Base-by-base conservation (phyloP, 2,888 invertebrate genomes). In the Lasioglossum calceatum region DNA sequence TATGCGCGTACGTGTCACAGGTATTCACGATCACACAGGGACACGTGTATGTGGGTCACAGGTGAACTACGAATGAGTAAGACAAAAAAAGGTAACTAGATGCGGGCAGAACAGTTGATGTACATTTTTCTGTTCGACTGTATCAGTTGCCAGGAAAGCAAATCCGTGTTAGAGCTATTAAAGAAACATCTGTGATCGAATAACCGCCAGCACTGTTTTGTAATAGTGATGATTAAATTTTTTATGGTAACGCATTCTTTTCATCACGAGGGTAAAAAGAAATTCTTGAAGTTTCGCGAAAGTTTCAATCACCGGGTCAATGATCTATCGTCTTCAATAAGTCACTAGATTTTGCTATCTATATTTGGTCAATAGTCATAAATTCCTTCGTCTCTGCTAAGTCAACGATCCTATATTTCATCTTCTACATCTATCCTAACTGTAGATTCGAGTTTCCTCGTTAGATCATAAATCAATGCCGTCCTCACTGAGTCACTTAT, bases 51-150 rank as follows among this genome's bases (percentile, higher is more conserved):
- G 70, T 84, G 81, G 54, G 47, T 79, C 77, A 80, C 79, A 81
- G 81, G 79, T 84, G 81, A 85, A 47, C 82, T 61, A 81, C 54
- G 75, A 72, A 73, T 88, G 84, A 76, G 58, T 58, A 44, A 77
- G 36, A 70, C 36, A 39, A 75, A 50, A 77, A 19, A 67, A 67
- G 36, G 67, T 32, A 67, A 36, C 67, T 32, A 86, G 84, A 85
- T 87, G 82, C 81, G 47, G 61, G 73, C 84, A 75, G 81, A 72
- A 77, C 67, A 61, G 67, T 32, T 64, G 32, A 39, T 81, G 54
- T 36, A 42, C 36, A 8, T 44, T 80, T 78, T 61, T 81, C 27
- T 64, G 64, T 64, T 64, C 27, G 32, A 64, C 16, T 16, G 64
- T 64, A 64, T 2, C 64, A 64, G 32, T 32, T 7, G 32, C 27